Percentiles rank a stretch among this genome's conserved stretches.
phyloP scores from a whole-genome alignment of 53 echinoderm and acorn worm species.

The Hippasteria phrygiana region DNA sequence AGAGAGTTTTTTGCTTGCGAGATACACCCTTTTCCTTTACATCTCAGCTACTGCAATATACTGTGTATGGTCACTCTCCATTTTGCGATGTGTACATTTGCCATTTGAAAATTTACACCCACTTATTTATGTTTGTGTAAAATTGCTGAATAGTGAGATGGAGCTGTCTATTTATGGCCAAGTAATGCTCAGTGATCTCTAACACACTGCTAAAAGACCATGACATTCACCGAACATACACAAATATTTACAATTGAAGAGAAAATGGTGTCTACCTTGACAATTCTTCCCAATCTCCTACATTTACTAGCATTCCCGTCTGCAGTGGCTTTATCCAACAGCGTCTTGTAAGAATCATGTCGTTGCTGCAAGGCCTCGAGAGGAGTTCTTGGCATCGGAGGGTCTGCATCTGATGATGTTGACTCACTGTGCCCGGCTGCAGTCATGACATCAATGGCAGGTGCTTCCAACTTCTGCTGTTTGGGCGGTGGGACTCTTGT shows the following conservation, averaged over 20 bases:
- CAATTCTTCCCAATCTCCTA: conserved; percentile 83
- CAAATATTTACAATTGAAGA: neutral
- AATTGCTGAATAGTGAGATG: no score
- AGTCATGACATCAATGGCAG: conserved; percentile 7
- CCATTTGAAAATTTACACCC: no score
- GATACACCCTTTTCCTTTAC: no score
- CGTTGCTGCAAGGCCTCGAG: conserved; percentile 86
- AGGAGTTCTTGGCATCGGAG: conserved; percentile 74
- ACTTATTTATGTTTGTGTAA: no score
- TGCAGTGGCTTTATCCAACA: conserved; percentile 76
- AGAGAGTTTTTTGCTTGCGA: neutral
- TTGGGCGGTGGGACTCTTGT: conserved; percentile 43
- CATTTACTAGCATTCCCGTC: conserved; percentile 86
- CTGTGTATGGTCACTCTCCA: no score
- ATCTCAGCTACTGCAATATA: no score
- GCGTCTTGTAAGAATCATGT: conserved; percentile 68
- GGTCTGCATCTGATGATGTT: neutral
- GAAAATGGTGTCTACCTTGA: conserved; percentile 70
- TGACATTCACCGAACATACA: no score
- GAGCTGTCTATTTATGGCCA: no score
- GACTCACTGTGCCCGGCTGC: conserved; percentile 29
- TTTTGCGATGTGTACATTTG: no score
- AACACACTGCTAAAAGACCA: no score
- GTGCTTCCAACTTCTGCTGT: conserved; percentile 43
- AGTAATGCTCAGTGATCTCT: no score